These are phyloP conservation scores for Numida meleagris DNA, from an alignment of 2,113 vertebrate species.

Conservation along the genomic window DNA sequence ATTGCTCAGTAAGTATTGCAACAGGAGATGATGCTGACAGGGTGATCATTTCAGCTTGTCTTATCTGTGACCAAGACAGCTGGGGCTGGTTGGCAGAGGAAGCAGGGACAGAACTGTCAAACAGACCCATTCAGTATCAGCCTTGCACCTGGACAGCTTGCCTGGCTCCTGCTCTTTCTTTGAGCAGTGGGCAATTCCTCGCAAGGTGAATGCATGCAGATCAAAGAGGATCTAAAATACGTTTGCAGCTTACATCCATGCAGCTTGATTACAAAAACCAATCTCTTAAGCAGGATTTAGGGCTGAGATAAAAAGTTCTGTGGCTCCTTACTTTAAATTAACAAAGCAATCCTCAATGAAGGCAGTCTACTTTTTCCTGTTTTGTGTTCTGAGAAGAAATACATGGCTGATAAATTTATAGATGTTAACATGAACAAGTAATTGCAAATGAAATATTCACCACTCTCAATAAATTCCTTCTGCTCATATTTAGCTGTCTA, in stretches of 20 bases:
- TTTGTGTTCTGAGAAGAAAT: slow-evolving; percentile 59
- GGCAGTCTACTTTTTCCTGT: slow-evolving; percentile 5
- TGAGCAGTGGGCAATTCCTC: not conserved
- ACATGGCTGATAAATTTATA: slow-evolving; percentile 36
- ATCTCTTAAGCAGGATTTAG: not conserved
- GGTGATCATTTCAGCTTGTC: not conserved
- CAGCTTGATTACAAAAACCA: not conserved
- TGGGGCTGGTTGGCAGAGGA: not conserved
- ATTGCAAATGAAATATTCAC: slow-evolving; percentile 24
- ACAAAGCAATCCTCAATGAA: not conserved
- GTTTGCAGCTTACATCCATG: not conserved
- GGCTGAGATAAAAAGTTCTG: not conserved
- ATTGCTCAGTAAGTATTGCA: not conserved
- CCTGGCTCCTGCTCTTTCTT: not conserved
- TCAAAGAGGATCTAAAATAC: not conserved
- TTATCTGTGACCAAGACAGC: not conserved
- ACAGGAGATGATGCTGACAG: not conserved
- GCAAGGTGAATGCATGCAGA: not conserved
- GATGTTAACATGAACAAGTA: not conserved
- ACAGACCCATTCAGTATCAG: not conserved
- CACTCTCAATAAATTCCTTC: not conserved
- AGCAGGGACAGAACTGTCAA: not conserved
- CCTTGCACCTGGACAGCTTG: not conserved
- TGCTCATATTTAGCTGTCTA: not conserved
- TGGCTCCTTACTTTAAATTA: not conserved